Base-by-base conservation (phyloP, 2,797 vertebrate species). In the Psittacula echo region DNA sequence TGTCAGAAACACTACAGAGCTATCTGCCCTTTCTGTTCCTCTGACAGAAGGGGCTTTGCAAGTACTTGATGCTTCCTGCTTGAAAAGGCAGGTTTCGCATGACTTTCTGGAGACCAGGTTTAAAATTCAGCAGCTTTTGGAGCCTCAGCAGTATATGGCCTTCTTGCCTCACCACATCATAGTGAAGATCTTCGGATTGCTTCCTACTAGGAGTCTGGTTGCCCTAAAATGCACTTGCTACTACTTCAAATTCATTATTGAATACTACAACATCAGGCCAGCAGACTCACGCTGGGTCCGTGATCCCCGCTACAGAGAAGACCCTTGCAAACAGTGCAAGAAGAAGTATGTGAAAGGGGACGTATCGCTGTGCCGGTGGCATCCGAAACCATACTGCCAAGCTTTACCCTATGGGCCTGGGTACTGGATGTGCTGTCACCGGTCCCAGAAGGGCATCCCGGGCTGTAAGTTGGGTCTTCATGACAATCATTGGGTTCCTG, bases 301-400 rank as follows among this genome's bases (percentile, higher is more conserved):
- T 1, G 99, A 99, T 80, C 99, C 99, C 1, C 99, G 99, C 80
- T 99, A 99, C 97, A 97, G 98, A 17, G 99, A 99, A 48, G 99
- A 99, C 93, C 99, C 99, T 15, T 99, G 99, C 97, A 99, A 99
- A 95, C 99, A 99, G 95, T 99, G 99, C 97, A 99, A 99, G 97
- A 98, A 98, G 95, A 98, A 98, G 2, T 99, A 99, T 5, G 97
- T 96, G 4, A 98, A 98, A 14, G 99, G 99, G 23, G 99, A 99
- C 2, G 99, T 99, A 64, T 99, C 99, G 0, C 97, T 99, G n/a
- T 99, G 99, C 98, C 98, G 99, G 60, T 99, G 99, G 99, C 99
- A 99, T 75, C 99, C 99, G 96, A 99, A 99, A 94, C 99, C 99
- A 13, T 99, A 98, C 96, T 99, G 99, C 94, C 99, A 99, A 97